Base-by-base conservation (phyloP, 2,113 vertebrate genomes). In the Picathartes gymnocephalus region DNA sequence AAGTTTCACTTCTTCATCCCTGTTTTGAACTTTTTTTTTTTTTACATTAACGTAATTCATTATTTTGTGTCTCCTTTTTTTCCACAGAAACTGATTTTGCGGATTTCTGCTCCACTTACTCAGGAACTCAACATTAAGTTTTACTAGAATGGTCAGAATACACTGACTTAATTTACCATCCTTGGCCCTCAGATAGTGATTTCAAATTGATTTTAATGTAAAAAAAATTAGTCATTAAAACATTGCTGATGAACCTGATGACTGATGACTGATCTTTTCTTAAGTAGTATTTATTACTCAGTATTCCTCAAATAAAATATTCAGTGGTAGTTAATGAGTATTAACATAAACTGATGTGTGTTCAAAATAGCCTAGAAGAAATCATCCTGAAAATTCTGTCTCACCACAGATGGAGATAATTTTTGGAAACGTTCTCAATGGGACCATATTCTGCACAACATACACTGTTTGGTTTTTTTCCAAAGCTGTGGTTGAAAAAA, bases 31-130 rank as follows among this genome's bases (percentile, higher is more conserved):
- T 40, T 8, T 23, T 60, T 53, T 13, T 40, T 73, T 74, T 79
- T 51, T 54, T 7, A 60, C 48, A 24, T 58, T 79, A 64, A 37
- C 8, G 56, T 61, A 22, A 72, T 74, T 94, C 3, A 39, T 88
- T 88, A 15, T 39, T 86, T 91, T 87, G 3, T 77, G 23, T 90
- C 19, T 68, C 20, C 20, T 80, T 69, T 69, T 85, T 72, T 35
- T n/a, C 40, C 74, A 82, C 73, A 98, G 96, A 96, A 97, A 96
- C 70, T 96, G 48, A 79, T 20, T 77, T 51, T 97, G 45, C 4
- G 18, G 47, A 90, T 97, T 94, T 96, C 92, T 80, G 66, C 53
- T 60, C 86, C 92, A 23, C 80, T 97, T 89, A 96, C 72, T 69
- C 42, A 85, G 30, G 86, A 96, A 21, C 60, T 98, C 69, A 91